Evolutionary conservation across 2,113 vertebrate genomes (phyloP).

Genomic region (Anguilla japonica): DNA sequence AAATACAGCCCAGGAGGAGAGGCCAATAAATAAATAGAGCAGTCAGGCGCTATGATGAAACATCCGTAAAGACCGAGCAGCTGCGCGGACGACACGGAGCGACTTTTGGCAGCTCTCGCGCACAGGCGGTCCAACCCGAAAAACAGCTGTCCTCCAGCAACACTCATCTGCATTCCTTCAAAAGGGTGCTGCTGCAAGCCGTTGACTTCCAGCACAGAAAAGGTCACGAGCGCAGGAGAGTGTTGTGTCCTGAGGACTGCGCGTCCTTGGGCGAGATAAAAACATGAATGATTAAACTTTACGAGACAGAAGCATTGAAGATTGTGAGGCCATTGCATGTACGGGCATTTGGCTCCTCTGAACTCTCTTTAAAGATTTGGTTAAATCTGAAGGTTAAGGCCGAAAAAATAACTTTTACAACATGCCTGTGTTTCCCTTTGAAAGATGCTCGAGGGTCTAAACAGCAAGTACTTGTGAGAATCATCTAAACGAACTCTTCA

Average conservation of each 20-base stretch:
- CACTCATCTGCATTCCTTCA: not conserved
- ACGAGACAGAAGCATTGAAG: not conserved
- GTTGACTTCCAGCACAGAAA: not conserved
- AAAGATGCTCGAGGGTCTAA: not conserved
- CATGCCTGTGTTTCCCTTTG: not conserved
- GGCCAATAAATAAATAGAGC: constrained; percentile 5
- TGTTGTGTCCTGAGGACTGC: not conserved
- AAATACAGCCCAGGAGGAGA: not conserved
- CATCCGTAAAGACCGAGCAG: not conserved
- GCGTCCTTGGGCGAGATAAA: not conserved
- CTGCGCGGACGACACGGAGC: not conserved
- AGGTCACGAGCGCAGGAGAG: not conserved
- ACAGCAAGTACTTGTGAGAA: not conserved
- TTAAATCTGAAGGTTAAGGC: not conserved
- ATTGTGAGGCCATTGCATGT: not conserved
- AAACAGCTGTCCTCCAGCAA: not conserved
- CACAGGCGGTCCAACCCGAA: not conserved
- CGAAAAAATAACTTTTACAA: constrained; percentile 2
- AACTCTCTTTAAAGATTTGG: not conserved
- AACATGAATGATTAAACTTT: not conserved
- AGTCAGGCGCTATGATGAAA: not conserved
- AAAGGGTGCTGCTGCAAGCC: not conserved
- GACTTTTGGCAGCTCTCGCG: not conserved
- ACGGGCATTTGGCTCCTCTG: not conserved
- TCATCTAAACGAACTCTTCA: not conserved